Base-by-base conservation (phyloP, 1,140 invertebrate species). In the Acyrthosiphon pisum region DNA sequence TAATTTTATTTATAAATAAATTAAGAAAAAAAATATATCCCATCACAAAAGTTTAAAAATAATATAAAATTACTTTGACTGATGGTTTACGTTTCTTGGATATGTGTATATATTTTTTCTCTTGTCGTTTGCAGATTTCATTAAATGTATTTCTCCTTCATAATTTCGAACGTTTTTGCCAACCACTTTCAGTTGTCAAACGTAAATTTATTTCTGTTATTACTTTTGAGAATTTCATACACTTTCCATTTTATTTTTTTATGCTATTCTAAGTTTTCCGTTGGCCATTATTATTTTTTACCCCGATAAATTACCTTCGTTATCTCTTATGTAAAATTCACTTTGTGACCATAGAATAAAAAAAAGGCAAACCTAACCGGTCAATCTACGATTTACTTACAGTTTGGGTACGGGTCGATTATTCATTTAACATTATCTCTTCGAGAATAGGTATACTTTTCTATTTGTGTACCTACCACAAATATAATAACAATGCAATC, bases 181-280 rank as follows among this genome's bases (percentile, higher is more conserved):
- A 87, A 87, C 30, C 11, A 48, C 14, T 87, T 48, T 87, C 86
- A 87, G 44, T 87, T 48, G 46, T 87, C 20, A 44, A 87, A 87
- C 46, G n/a, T 48, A 48, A 2, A 46, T n/a, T 48, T 22, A 88
- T 86, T 46, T 46, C 30, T n/a, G 48, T 88, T 88, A 88, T 88
- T 50, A 22, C 18, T 88, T 87, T 48, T 48, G 50, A 88, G 46
- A 30, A 44, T 76, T 76, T 35, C 35, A 48, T 50, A 50, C 18
- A 35, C 30, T 35, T 50, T 50, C 46, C 41, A 35, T 35, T 50
- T 88, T 50, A 18, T 87, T 48, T 87, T 87, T 86, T 87, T n/a
- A 48, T 20, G n/a, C n/a, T 46, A 11, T 22, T 84, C 35, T 87
- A 87, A 41, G 22, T 46, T 86, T 86, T 9, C 46, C 60, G 11